Evolutionary conservation across 2,888 invertebrate species (phyloP), one percentile per base, ranked within the genome.

Genomic region (Lasioglossum lativentre): DNA sequence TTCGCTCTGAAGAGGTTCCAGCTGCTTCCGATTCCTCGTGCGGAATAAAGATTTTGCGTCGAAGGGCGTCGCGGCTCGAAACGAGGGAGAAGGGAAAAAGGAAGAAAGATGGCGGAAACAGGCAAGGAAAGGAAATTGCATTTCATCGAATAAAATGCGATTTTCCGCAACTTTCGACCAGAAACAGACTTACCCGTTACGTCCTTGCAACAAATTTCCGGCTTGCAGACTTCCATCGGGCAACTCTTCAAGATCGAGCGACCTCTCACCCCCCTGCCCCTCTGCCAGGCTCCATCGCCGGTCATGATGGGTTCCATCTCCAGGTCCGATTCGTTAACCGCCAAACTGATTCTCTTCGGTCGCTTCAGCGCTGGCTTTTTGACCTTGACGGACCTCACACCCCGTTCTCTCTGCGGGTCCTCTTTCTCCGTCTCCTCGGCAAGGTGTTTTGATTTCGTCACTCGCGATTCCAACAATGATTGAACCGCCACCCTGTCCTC

Each of bases 171-270:
- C 27, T n/a, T 30, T 23, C 38, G 68, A 68, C 38, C 19, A 16
- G 77, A 70, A 68, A 45, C 19, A 56, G 10, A 47, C 73, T 81
- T 89, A 90, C 90, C 86, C 80, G 79, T 38, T 45, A 86, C n/a
- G 72, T 90, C 92, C 71, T 71, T 83, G 87, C 91, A 92, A 82
- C 92, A 92, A 85, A 92, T 84, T 86, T 90, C 80, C 81, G 90
- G 90, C 66, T 86, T 75, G 86, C 91, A 91, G 70, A 88, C 77
- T 38, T 75, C 72, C 27, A 40, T 34, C 27, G 71, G 47, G 80
- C 91, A 91, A 34, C 68, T 71, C 76, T 87, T 79, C 73, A 75
- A 34, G 23, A 80, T 75, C 74, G 70, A 27, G 1, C 30, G 16
- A 34, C 81, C 78, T 30, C 23, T 78, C 34, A 42, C 83, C 38